These are phyloP conservation scores for Podabrus alpinus DNA, from an alignment of 2,888 invertebrate species.

Conservation along the genomic window DNA sequence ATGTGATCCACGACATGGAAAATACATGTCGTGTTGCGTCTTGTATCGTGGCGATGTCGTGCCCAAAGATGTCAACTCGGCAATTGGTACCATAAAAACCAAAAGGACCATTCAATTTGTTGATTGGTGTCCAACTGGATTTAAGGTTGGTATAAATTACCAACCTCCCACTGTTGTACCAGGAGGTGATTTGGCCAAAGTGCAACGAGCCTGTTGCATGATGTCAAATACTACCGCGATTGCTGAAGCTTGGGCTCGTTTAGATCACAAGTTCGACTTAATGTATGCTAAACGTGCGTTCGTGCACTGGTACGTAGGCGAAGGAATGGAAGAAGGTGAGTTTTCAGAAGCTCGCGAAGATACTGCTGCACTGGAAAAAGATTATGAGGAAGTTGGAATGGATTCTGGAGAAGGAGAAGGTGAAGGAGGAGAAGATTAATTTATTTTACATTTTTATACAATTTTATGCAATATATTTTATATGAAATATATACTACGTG, in stretches of 20 bases:
- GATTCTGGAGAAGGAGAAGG: background rate
- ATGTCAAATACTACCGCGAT: background rate
- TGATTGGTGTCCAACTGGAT: background rate
- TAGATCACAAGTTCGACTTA: slow-evolving; percentile 70
- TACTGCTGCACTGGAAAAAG: slow-evolving; percentile 12
- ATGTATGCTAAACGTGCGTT: slow-evolving; percentile 73
- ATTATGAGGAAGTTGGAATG: background rate
- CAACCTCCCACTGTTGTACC: background rate
- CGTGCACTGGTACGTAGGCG: slow-evolving; percentile 66
- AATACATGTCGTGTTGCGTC: background rate
- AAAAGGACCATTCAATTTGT: background rate
- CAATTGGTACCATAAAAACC: slow-evolving; percentile 46
- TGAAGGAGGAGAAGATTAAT: background rate
- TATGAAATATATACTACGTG: too few relatives aligned
- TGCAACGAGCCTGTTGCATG: background rate
- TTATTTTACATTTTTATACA: background rate
- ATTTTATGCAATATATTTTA: too few relatives aligned
- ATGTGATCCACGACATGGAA: background rate
- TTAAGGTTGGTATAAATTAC: background rate
- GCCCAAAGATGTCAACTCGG: background rate
- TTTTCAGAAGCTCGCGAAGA: slow-evolving; percentile 63
- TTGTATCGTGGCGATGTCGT: background rate
- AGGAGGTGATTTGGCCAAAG: background rate
- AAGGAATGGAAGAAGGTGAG: slow-evolving; percentile 60
- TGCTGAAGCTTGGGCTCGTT: slow-evolving; percentile 49